Base-by-base conservation (phyloP, 1,140 invertebrate genomes). In the Pseudomyrmex flavicornis region DNA sequence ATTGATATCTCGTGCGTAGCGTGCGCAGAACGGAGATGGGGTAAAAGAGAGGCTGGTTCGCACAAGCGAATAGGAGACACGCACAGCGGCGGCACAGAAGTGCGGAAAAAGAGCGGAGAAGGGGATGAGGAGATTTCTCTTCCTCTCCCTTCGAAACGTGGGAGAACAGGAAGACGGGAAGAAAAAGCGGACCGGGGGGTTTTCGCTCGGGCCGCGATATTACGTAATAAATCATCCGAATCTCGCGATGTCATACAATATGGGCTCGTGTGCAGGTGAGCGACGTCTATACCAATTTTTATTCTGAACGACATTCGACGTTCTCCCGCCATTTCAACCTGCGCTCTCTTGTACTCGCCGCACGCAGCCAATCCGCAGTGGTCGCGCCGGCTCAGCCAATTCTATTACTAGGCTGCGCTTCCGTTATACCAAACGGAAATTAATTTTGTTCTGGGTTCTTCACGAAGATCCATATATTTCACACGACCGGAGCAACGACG, bases 171-270 rank as follows among this genome's bases (percentile, higher is more conserved):
- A 10, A 35, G 63, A 15, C 58, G 79, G 26, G 74, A 72, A 63
- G 68, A 66, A 69, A 74, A 66, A 74, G 69, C 65, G 58, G 50
- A 13, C 48, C 8, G 48, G 70, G 70, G 69, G 12, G 54, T 46
- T 80, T 46, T 76, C 54, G 74, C 52, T 70, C 74, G 85, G 62
- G 77, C 85, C 70, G 82, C 82, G 90, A 90, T 90, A 90, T 90
- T 90, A 90, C 89, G 85, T 90, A 90, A 90, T 90, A 90, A 90
- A 90, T 90, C 90, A 90, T 89, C 87, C 52, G 87, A 88, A 90
- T 90, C 88, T 89, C 83, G 85, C 89, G 85, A 79, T 90, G 88
- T 90, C 88, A 90, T 90, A 90, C 83, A 89, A 89, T 90, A 84
- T 85, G 87, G 82, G 80, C 73, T 62, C 61, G 87, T 62, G 79